phyloP scores from a whole-genome alignment of 2,113 vertebrate genomes.

The Lucifuga dentata region DNA sequence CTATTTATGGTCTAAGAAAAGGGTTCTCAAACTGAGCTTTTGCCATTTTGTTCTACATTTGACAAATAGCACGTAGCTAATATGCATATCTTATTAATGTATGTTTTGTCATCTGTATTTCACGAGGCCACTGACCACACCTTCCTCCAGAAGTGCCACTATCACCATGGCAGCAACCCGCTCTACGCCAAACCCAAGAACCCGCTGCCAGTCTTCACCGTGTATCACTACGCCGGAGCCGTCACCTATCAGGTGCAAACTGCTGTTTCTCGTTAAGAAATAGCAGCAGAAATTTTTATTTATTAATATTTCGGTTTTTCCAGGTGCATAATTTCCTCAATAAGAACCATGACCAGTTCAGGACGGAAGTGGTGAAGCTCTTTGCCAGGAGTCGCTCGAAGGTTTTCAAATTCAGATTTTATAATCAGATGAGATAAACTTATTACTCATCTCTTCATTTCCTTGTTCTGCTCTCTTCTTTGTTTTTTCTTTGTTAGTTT shows the following conservation, averaged over 20 bases:
- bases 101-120: constrained; percentile 24
- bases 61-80: too few species aligned
- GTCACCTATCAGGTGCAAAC: constrained; percentile 91
- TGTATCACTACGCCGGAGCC: constrained; percentile 90
- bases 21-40: not conserved
- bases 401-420: constrained; percentile 75
- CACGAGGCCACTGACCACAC: constrained; percentile 93
- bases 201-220: constrained; percentile 91
- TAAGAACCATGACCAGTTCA: constrained; percentile 90
- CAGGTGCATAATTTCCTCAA: constrained; percentile 93
- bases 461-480: too few species aligned
- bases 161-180: constrained; percentile 87
- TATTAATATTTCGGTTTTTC: not conserved
- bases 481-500: too few species aligned
- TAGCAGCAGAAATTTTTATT: too few species aligned
- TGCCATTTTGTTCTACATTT: not conserved
- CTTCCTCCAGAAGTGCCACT: constrained; percentile 96
- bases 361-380: constrained; percentile 86
- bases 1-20: too few species aligned
- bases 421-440: too few species aligned
- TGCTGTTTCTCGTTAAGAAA: too few species aligned
- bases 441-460: too few species aligned
- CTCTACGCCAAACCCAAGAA: constrained; percentile 90
- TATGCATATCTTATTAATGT: too few species aligned
- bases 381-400: constrained; percentile 88